These are phyloP conservation scores for Caligus rogercresseyi DNA, from an alignment of 1,140 invertebrate species.

Conservation along the genomic window DNA sequence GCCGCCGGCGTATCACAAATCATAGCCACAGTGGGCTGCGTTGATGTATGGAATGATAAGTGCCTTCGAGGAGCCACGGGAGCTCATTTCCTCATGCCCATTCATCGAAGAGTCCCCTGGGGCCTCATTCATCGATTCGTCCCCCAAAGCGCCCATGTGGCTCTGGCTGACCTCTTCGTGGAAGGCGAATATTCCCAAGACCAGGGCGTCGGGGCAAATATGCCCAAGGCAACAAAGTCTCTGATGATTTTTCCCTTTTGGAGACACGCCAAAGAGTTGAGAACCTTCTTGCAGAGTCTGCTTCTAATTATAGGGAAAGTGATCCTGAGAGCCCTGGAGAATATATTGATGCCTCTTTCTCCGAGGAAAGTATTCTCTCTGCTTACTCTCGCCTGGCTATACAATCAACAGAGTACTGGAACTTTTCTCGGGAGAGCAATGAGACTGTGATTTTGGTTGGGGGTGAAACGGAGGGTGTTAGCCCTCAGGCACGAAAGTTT, in stretches of 20 bases:
- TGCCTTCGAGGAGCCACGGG: neutral
- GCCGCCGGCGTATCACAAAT: neutral
- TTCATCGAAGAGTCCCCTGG: neutral
- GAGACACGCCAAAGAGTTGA: neutral
- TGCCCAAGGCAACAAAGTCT: neutral
- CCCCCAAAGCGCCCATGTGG: neutral
- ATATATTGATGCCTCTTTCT: slow-evolving; percentile 1
- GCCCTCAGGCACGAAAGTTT: neutral
- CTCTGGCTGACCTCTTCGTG: neutral
- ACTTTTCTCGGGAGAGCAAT: neutral
- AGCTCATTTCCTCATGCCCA: slow-evolving; percentile 6
- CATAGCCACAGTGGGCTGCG: slow-evolving; percentile 1
- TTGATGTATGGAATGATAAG: slow-evolving; percentile 9
- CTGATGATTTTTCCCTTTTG: neutral
- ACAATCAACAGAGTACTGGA: neutral
- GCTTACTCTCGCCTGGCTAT: neutral
- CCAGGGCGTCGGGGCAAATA: neutral
- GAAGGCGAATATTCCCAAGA: neutral
- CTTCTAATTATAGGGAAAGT: neutral
- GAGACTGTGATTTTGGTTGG: slow-evolving; percentile 2
- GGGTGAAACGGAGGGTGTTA: slow-evolving; percentile 9
- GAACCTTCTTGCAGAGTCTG: neutral
- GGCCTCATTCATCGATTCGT: neutral
- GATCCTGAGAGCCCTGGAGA: neutral
- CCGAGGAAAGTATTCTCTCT: neutral